A percentile compares a stretch with the other conserved stretches of the same genome.
Conservation (phyloP, 2,797 vertebrate genomes). For the Syngnathus rostellatus region DNA sequence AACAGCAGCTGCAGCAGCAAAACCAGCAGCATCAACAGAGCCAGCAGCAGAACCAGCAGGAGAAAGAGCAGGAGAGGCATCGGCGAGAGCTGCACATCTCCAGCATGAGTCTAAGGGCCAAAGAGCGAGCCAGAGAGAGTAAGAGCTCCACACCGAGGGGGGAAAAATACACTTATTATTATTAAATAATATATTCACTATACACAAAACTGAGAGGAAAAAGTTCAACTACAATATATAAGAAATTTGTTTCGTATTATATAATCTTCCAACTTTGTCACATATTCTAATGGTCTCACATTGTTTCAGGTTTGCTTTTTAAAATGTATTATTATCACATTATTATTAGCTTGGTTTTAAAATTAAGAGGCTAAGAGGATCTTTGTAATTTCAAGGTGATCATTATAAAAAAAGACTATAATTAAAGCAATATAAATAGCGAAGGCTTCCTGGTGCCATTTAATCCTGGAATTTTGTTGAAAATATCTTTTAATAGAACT, state of each 20-base stretch:
- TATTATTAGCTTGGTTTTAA: background rate
- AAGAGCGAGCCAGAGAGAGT: slow-evolving; percentile 76
- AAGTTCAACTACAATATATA: background rate
- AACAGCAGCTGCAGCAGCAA: slow-evolving; percentile 71
- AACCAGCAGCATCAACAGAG: slow-evolving; percentile 72
- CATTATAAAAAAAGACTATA: background rate
- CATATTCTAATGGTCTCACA: background rate
- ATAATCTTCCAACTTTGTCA: background rate
- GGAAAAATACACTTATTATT: slow-evolving; percentile 3
- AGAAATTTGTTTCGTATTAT: background rate
- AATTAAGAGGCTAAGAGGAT: background rate
- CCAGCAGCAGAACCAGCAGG: slow-evolving; percentile 88
- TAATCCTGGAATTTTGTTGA: slow-evolving; percentile 22
- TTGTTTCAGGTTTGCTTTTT: background rate
- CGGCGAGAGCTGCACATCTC: slow-evolving; percentile 85
- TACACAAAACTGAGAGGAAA: too few relatives aligned
- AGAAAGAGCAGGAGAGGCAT: slow-evolving; percentile 91
- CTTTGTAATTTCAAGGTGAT: background rate
- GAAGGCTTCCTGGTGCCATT: slow-evolving; percentile 36
- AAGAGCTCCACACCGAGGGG: slow-evolving; percentile 60
- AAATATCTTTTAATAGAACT: slow-evolving; percentile 35
- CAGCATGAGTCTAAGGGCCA: slow-evolving; percentile 5
- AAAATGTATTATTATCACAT: background rate
- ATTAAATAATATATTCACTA: too few relatives aligned
- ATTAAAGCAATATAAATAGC: slow-evolving; percentile 8